Conservation (phyloP, 2,113 vertebrate genomes). For the Mastomys coucha region DNA sequence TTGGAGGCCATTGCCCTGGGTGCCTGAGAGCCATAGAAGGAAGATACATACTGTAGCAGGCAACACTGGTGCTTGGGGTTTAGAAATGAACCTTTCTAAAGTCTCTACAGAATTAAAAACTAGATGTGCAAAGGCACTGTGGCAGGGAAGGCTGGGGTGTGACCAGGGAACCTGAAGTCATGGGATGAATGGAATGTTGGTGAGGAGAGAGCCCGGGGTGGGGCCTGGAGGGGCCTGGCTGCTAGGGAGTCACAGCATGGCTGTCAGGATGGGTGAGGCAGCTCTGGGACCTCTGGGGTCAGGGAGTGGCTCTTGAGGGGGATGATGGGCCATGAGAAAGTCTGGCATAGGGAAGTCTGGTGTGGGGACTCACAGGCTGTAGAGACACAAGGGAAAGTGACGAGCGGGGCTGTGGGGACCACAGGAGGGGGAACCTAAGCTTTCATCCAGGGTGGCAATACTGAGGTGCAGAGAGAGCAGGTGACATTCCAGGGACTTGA, state of each 20-base stretch:
- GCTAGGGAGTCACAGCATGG: background rate
- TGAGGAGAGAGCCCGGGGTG: background rate
- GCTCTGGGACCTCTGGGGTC: background rate
- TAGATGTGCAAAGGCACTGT: constrained; percentile 2
- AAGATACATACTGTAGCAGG: background rate
- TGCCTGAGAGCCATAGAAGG: background rate
- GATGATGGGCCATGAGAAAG: background rate
- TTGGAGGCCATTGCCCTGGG: background rate
- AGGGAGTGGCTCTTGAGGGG: background rate
- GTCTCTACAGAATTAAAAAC: background rate
- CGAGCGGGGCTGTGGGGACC: background rate
- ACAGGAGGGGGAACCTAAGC: background rate
- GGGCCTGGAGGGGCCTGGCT: background rate
- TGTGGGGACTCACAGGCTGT: background rate
- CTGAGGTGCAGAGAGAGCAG: background rate
- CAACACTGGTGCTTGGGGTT: background rate
- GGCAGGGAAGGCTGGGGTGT: background rate
- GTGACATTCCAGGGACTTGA: background rate
- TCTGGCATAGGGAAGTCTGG: background rate
- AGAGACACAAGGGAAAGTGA: background rate
- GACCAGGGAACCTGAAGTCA: background rate
- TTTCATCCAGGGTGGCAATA: background rate
- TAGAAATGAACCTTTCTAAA: background rate
- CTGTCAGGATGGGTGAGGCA: background rate
- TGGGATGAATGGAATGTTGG: background rate